phyloP scores from a whole-genome alignment of 1,140 invertebrate species.

The Protaetia brevitarsis region DNA sequence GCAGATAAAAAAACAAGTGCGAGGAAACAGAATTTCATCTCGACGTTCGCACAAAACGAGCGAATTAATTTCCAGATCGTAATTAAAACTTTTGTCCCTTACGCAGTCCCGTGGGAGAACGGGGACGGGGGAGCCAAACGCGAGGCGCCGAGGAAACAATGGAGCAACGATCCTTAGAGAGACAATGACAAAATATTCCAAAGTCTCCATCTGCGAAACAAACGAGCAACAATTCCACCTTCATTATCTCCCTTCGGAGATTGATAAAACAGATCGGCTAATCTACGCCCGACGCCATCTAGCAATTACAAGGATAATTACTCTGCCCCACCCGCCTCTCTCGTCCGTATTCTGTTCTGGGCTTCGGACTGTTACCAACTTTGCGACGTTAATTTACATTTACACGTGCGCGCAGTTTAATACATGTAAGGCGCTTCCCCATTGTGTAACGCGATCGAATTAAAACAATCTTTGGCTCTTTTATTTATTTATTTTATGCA shows the following conservation, averaged over 20 bases:
- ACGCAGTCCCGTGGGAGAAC: not conserved
- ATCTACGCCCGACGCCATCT: conserved; percentile 39
- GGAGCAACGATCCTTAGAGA: conserved; percentile 2
- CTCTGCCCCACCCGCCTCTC: conserved; percentile 10
- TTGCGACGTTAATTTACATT: not conserved
- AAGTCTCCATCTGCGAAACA: conserved; percentile 41
- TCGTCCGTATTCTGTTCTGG: not conserved
- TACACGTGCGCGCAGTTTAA: too few relatives aligned
- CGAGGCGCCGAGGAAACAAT: conserved; percentile 2
- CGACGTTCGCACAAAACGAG: not conserved
- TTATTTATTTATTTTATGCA: not conserved
- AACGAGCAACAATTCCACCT: conserved; percentile 43
- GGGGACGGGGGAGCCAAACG: not conserved
- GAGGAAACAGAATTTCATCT: not conserved
- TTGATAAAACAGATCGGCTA: conserved; percentile 42
- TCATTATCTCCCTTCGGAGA: conserved; percentile 38
- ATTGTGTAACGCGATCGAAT: too few relatives aligned
- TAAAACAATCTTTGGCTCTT: not conserved
- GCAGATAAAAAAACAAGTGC: not conserved
- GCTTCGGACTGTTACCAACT: not conserved
- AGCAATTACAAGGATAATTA: conserved; percentile 42
- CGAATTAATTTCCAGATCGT: conserved; percentile 18
- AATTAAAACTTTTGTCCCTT: conserved; percentile 16
- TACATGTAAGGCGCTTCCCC: too few relatives aligned
- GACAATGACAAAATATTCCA: conserved; percentile 34